Evolutionary conservation across 2,113 vertebrate genomes (phyloP), one percentile per base, ranked within the genome.

Genomic region (Cyprinus carpio): DNA sequence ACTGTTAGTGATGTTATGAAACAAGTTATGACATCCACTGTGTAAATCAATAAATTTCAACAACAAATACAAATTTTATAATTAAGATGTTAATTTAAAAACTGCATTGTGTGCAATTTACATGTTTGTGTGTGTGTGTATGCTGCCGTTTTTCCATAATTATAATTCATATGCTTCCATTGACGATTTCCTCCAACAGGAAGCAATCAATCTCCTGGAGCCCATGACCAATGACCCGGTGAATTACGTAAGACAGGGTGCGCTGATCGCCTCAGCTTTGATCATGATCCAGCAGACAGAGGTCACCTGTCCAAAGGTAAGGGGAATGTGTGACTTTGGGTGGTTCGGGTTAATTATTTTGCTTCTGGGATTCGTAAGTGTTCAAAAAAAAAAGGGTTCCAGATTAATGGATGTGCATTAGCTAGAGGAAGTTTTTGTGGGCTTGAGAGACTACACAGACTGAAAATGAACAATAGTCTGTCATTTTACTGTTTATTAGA

Each of bases 191-290:
- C 65, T 10, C 79, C 7, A n/a, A 90, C 91, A 99, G 98, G 98
- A 99, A 94, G 97, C 98, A 62, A 99, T 99, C 92, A 99, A 99
- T 93, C 96, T 99, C 88, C 91, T 99, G 84, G 97, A 99, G 89
- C 98, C 98, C 27, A 99, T 99, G 98, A 99, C 97, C 89, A 99
- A 99, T 2, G 98, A 99, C 90, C 98, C 98, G 0, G 98, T 99
- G 84, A 99, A 99, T 93, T 99, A 99, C 0, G 98, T 99, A 81
- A 95, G 98, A 89, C 98, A 99, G 87, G 98, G 98, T 10, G 98
- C 98, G 27, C 96, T 99, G 81, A 99, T 99, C 86, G 95, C 98
- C 11, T 99, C 97, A 1, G 98, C 98, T 64, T 96, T 99, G 88
- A 98, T 99, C 92, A 99, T 99, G 97, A 97, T 99, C 92, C 98